Base-by-base conservation (phyloP, 2,797 vertebrate genomes). In the Danio choprae region DNA sequence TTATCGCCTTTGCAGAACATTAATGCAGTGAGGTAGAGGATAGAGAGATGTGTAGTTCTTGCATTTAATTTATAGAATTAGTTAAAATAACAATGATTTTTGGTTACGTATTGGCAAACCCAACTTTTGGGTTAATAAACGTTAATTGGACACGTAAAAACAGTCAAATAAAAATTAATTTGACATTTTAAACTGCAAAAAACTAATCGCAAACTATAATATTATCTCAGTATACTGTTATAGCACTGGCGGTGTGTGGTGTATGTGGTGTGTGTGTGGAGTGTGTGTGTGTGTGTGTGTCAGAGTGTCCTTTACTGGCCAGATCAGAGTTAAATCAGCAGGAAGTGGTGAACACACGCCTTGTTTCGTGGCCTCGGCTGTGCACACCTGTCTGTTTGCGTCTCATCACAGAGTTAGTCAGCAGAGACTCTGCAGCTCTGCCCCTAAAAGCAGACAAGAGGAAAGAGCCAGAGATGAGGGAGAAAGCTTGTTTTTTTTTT, bases 341-440 rank as follows among this genome's bases (percentile, higher is more conserved):
- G 63, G 63, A 44, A 77, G 36, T n/a, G 1, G 18, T 46, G 20
- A 67, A 67, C 41, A 18, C 46, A 74, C 73, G 20, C 41, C n/a
- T 64, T 77, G 22, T 56, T 58, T 67, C 68, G 18, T 68, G 22
- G 51, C 2, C 55, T 73, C 20, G 10, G 71, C 4, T 36, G 20
- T 12, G 63, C 51, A 67, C 63, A 68, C 40, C 75, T 77, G 63
- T 77, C 51, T 77, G 6, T 53, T 63, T 77, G 38, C 3, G 63
- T 65, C 48, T 43, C 48, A 44, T 43, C 60, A 43, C 18, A 53
- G 48, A 58, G 20, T 56, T 55, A 48, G 63, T 44, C 50, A 77
- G 44, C 16, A 60, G 53, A 78, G 29, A 64, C 29, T 29, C 9
- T 10, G 29, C 60, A 40, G 48, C 16, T 8, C 44, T 50, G 41